phyloP scores from a whole-genome alignment of 2,113 vertebrate genomes.

The Eptesicus fuscus region DNA sequence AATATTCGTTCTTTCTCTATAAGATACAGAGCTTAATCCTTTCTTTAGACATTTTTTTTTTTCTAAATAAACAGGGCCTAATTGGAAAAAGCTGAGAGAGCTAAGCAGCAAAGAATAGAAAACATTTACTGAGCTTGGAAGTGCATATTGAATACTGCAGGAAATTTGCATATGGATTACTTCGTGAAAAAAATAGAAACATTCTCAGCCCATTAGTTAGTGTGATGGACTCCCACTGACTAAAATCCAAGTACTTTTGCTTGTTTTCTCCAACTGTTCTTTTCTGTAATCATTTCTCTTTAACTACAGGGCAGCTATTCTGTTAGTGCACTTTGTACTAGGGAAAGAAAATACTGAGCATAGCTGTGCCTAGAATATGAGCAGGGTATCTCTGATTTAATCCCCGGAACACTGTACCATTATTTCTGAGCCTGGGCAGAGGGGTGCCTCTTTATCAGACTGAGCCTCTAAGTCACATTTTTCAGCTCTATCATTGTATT shows the following conservation, averaged over 20 bases:
- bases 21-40: conserved; percentile 82
- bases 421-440: neutral
- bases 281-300: conserved; percentile 66
- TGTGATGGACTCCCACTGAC: conserved; percentile 73
- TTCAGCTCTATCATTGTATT: neutral
- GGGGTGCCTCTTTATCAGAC: neutral
- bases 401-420: neutral
- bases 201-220: conserved; percentile 77
- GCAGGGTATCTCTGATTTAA: conserved; percentile 37
- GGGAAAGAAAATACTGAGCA: conserved; percentile 42
- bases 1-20: conserved; percentile 79
- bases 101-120: conserved; percentile 79
- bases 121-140: conserved; percentile 79
- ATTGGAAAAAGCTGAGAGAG: conserved; percentile 81
- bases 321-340: conserved; percentile 36
- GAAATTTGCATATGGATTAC: conserved; percentile 81
- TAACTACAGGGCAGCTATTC: conserved; percentile 48
- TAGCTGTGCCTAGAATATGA: conserved; percentile 33
- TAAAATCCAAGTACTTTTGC: conserved; percentile 70
- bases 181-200: conserved; percentile 75
- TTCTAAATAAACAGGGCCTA: conserved; percentile 80
- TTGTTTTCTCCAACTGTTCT: conserved; percentile 78
- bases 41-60: conserved; percentile 76
- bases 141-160: conserved; percentile 74
- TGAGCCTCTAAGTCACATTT: neutral